Conservation (phyloP, 2,113 vertebrate genomes). For the Atlantisia rogersi region DNA sequence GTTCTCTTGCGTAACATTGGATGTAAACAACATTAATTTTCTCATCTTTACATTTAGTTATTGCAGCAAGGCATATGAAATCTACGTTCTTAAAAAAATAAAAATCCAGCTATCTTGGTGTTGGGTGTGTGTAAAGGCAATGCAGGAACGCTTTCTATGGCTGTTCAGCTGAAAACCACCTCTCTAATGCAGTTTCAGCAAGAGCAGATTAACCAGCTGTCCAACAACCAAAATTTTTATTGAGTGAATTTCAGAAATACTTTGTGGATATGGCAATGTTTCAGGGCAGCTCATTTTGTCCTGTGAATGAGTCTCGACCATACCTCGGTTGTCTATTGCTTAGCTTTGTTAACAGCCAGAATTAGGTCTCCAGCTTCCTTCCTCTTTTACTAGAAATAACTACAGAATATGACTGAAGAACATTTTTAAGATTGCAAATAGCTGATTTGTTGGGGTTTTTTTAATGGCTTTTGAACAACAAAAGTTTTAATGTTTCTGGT, state of each 20-base stretch:
- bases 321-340: not conserved
- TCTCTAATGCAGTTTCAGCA: not conserved
- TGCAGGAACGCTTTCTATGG: not conserved
- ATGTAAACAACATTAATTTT: not conserved
- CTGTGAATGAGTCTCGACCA: no score
- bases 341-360: not conserved
- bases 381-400: not conserved
- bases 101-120: not conserved
- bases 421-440: not conserved
- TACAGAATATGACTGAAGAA: not conserved
- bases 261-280: not conserved
- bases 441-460: not conserved
- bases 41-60: not conserved
- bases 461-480: not conserved
- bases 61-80: not conserved
- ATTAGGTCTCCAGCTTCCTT: not conserved
- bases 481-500: not conserved
- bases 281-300: not conserved
- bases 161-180: not conserved
- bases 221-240: not conserved
- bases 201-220: not conserved
- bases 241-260: not conserved
- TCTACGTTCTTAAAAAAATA: not conserved
- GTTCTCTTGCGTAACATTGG: not conserved
- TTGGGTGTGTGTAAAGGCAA: not conserved